Evolutionary conservation across 1,140 invertebrate species (phyloP).

Genomic region (Belonocnema kinseyi): DNA sequence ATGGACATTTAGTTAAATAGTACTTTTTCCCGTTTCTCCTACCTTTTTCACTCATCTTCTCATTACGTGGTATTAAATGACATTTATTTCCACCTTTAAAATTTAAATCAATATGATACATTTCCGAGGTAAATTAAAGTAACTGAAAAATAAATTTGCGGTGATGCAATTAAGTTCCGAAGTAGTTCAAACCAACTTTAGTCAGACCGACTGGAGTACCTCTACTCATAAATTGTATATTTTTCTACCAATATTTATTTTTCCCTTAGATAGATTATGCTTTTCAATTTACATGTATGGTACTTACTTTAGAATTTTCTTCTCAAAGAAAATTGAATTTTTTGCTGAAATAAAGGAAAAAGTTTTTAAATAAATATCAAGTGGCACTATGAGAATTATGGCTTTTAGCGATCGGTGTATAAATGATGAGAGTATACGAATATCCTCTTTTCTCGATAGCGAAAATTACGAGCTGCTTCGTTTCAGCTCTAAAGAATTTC

Average conservation of each 20-base stretch:
- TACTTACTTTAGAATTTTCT: background rate
- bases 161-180: too few species aligned
- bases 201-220: too few species aligned
- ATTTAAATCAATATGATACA: too few species aligned
- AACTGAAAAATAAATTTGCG: too few species aligned
- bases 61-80: conserved; percentile 16
- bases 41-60: too few species aligned
- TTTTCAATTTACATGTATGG: background rate
- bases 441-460: background rate
- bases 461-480: conserved; percentile 8
- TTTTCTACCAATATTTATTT: too few species aligned
- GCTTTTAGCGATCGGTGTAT: background rate
- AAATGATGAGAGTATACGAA: background rate
- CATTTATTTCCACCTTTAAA: background rate
- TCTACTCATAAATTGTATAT: too few species aligned
- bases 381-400: background rate
- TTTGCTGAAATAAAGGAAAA: background rate
- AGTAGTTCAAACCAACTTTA: too few species aligned
- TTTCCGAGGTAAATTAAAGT: too few species aligned
- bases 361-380: conserved; percentile 15
- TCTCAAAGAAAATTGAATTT: background rate
- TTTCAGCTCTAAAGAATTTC: background rate
- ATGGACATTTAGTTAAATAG: too few species aligned
- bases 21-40: too few species aligned
- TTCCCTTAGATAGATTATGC: too few species aligned